Percentiles rank a stretch among this genome's conserved stretches.
phyloP scores from a whole-genome alignment of 1,140 invertebrate genomes.

The Delia radicum region DNA sequence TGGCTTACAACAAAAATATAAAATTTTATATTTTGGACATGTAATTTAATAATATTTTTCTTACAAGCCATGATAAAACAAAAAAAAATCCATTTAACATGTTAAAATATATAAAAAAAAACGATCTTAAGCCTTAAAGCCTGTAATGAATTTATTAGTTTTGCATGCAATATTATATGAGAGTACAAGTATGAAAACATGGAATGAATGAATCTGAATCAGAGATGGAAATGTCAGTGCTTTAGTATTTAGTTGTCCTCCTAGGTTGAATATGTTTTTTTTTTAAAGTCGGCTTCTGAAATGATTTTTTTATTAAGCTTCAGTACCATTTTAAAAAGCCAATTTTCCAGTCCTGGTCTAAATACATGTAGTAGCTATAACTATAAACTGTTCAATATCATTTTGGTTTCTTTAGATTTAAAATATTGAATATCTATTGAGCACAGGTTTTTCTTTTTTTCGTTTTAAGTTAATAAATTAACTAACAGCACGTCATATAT shows the following conservation, averaged over 20 bases:
- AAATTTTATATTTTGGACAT: background rate
- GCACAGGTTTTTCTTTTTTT: background rate
- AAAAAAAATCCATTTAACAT: background rate
- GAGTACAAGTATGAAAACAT: background rate
- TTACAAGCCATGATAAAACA: background rate
- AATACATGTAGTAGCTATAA: too few relatives aligned
- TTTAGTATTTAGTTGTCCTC: background rate
- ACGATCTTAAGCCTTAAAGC: background rate
- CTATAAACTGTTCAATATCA: background rate
- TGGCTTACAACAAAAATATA: background rate
- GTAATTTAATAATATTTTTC: background rate
- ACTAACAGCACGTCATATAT: conserved; percentile 14
- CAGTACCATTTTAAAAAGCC: too few relatives aligned
- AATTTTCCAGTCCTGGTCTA: too few relatives aligned
- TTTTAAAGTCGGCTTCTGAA: too few relatives aligned
- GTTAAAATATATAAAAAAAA: background rate
- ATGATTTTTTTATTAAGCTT: too few relatives aligned
- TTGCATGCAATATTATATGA: conserved; percentile 7
- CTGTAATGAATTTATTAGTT: conserved; percentile 17
- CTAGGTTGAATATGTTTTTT: background rate
- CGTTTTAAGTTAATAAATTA: background rate
- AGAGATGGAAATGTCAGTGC: too few relatives aligned
- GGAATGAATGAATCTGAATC: background rate
- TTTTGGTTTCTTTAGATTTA: background rate
- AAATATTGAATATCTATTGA: background rate